Percentiles rank a stretch among this genome's conserved stretches.
Conservation (phyloP, 23 tunicate species). For the Diplosoma virens region DNA sequence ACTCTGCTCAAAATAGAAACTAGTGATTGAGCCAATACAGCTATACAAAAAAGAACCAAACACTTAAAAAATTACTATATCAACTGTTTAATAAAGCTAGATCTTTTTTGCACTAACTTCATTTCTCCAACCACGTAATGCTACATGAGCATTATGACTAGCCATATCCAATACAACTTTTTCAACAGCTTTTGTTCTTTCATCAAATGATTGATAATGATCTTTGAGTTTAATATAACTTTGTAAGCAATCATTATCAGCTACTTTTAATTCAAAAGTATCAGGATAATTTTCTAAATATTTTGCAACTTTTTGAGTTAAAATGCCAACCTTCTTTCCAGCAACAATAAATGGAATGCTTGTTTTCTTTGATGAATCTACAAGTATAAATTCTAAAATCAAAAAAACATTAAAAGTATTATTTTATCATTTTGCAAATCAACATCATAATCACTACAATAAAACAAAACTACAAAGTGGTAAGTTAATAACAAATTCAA, state of each 20-base stretch:
- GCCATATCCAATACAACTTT: conserved; percentile 37
- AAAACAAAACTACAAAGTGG: no score
- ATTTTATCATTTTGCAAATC: no score
- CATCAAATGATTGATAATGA: conserved; percentile 22
- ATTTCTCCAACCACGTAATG: conserved; percentile 61
- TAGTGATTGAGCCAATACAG: no score
- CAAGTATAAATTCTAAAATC: neutral
- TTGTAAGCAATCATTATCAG: neutral
- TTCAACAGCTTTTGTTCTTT: conserved; percentile 40
- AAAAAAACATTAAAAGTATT: no score
- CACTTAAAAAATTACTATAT: neutral
- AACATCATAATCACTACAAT: no score
- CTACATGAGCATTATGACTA: conserved; percentile 20
- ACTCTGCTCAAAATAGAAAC: no score
- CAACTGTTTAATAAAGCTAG: no score
- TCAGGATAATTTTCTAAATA: conserved; percentile 38
- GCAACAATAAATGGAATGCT: conserved; percentile 4
- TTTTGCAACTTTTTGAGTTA: neutral
- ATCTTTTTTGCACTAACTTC: conserved; percentile 61
- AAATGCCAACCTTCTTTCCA: conserved; percentile 6
- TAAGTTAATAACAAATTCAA: no score
- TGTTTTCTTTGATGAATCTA: conserved; percentile 1
- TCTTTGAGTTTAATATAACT: conserved; percentile 12
- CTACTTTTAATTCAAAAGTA: conserved; percentile 6
- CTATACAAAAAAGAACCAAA: neutral